Evolutionary conservation across 2,888 invertebrate genomes (phyloP), one percentile per base, ranked within the genome.

Genomic region (Sinotaia quadrata): DNA sequence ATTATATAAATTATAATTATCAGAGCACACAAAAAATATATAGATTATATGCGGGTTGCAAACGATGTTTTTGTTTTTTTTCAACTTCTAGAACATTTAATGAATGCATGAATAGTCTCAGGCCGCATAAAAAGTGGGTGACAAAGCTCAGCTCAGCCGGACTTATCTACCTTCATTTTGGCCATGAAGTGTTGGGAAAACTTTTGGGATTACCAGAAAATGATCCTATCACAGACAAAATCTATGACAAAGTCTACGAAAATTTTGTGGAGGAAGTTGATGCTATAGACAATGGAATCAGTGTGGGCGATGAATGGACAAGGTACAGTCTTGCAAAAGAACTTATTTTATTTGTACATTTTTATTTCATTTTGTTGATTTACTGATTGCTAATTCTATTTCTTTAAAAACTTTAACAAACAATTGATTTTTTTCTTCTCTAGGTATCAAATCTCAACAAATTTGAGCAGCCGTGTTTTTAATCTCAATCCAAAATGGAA

Each of bases 201-300:
- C 74, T 84, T 2, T 75, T 85, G 21, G 80, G 79, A 24, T 67
- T 76, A 24, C 60, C 69, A 2, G 29, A 61, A 29, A 71, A 75
- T 12, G 83, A 82, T 58, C 74, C 78, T 1, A 66, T 83, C 33
- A 77, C 85, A 4, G 80, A 86, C 5, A 75, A 85, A 10, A 79
- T 90, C 41, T 91, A 83, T 76, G 85, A 88, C 67, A 89, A 89
- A 75, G 91, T 98, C 0, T 99, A 99, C 87, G 93, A 94, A 75
- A 91, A 91, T 69, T 94, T 98, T 67, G 92, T 99, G 18, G 93
- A 94, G 89, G 97, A 98, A 90, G 91, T 99, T 71, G 99, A 99
- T 89, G 98, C 94, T 0, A 94, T 98, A 67, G 99, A 99, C 87
- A 99, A 99, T 90, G 99, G 98, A n/a, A 91, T 98, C 0, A 92